Percentiles rank a stretch among this genome's conserved stretches.
Conservation (phyloP, 2,888 invertebrate genomes). For the Oscheius onirici region DNA sequence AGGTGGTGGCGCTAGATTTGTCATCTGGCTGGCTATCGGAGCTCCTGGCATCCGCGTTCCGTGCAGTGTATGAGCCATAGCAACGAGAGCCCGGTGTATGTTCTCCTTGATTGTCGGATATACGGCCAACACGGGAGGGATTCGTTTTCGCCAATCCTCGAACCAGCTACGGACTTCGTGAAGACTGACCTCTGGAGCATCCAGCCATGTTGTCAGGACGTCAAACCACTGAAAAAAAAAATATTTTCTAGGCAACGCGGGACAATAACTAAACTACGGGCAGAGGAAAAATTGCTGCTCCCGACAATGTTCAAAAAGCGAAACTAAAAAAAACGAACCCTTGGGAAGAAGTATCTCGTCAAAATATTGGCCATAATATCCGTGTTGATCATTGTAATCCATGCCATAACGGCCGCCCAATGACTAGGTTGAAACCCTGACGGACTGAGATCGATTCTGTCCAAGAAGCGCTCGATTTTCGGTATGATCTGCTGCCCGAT, state of each 20-base stretch:
- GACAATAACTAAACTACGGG: no score
- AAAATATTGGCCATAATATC: conserved; percentile 83
- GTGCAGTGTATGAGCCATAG: conserved; percentile 82
- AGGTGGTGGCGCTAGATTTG: conserved; percentile 9
- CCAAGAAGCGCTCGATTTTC: conserved; percentile 77
- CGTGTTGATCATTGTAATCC: conserved; percentile 86
- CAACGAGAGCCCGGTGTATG: conserved; percentile 88
- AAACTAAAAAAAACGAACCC: conserved; percentile 72
- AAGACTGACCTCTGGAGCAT: conserved; percentile 85
- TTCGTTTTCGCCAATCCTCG: conserved; percentile 77
- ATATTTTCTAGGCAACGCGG: no score
- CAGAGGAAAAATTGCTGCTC: not conserved
- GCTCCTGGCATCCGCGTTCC: conserved; percentile 54
- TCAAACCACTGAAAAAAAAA: conserved; percentile 72
- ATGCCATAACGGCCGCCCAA: conserved; percentile 80
- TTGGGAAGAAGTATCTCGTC: conserved; percentile 89
- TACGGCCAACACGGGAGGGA: conserved; percentile 75
- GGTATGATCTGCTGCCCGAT: conserved; percentile 87
- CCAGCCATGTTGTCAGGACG: conserved; percentile 82
- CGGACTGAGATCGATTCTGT: conserved; percentile 58
- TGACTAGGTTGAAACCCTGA: conserved; percentile 51
- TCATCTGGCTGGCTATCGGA: conserved; percentile 18
- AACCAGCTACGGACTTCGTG: conserved; percentile 90
- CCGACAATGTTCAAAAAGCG: not conserved
- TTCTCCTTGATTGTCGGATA: conserved; percentile 75